phyloP scores from a whole-genome alignment of 1,140 invertebrate species.

The Antheraea mylitta region DNA sequence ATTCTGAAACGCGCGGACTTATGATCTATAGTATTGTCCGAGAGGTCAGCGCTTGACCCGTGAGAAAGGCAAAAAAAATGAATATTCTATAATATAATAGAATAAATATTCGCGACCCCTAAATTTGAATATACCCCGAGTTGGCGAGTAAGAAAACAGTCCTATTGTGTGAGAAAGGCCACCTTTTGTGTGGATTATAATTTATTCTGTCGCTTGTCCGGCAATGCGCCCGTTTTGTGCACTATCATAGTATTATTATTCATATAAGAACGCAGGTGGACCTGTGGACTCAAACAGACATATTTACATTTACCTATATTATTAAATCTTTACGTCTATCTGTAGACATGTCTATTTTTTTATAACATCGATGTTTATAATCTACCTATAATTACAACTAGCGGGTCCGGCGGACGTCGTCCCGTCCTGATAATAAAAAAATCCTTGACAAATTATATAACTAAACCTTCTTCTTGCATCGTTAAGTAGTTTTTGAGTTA shows the following conservation, averaged over 20 bases:
- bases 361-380: neutral
- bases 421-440: too few relatives aligned
- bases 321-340: too few relatives aligned
- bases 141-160: slow-evolving; percentile 58
- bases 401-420: too few relatives aligned
- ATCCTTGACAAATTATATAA: too few relatives aligned
- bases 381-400: too few relatives aligned
- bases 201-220: slow-evolving; percentile 42
- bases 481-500: too few relatives aligned
- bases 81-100: slow-evolving; percentile 17
- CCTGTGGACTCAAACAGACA: slow-evolving; percentile 9
- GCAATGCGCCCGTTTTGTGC: slow-evolving; percentile 22
- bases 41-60: slow-evolving; percentile 73
- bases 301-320: too few relatives aligned
- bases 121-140: slow-evolving; percentile 73
- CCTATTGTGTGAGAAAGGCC: slow-evolving; percentile 40
- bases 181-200: slow-evolving; percentile 54
- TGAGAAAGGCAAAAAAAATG: slow-evolving; percentile 63
- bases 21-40: slow-evolving; percentile 47
- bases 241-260: slow-evolving; percentile 65
- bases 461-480: too few relatives aligned
- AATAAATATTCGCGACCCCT: slow-evolving; percentile 55
- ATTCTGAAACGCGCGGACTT: slow-evolving; percentile 49
- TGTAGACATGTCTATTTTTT: too few relatives aligned
- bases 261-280: slow-evolving; percentile 56